Evolutionary conservation across 1,140 invertebrate genomes (phyloP).

Genomic region (Pogonus chalceus): DNA sequence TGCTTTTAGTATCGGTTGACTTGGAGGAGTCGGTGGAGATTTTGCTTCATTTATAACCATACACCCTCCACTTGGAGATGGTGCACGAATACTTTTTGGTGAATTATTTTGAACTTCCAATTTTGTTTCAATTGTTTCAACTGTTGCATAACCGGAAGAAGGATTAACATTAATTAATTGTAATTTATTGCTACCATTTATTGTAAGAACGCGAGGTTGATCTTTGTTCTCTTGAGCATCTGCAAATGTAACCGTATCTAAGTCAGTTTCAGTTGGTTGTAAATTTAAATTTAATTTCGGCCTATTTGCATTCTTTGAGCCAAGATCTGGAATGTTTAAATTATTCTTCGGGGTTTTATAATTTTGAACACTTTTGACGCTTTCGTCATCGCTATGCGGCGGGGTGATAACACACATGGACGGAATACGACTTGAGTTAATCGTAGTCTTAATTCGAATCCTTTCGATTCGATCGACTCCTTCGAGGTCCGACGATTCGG

Average conservation of each 20-base stretch:
- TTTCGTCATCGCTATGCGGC: constrained; percentile 76
- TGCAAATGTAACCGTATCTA: constrained; percentile 10
- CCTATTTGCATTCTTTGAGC: constrained; percentile 16
- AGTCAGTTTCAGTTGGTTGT: constrained; percentile 13
- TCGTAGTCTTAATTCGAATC: constrained; percentile 75
- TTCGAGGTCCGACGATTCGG: constrained; percentile 76
- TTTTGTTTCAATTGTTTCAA: constrained; percentile 29
- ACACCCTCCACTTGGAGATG: constrained; percentile 32
- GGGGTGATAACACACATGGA: constrained; percentile 89
- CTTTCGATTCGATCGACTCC: constrained; percentile 73
- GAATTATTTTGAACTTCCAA: constrained; percentile 16
- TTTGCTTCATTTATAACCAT: constrained; percentile 31
- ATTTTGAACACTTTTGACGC: constrained; percentile 29
- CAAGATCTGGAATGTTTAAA: neutral
- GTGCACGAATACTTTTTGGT: constrained; percentile 21
- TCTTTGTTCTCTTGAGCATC: constrained; percentile 14
- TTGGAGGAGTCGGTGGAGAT: constrained; percentile 19
- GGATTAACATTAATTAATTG: constrained; percentile 43
- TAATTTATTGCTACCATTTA: constrained; percentile 37
- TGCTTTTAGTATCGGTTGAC: constrained; percentile 36
- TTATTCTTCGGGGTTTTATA: neutral
- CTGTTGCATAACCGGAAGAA: constrained; percentile 43
- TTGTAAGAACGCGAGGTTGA: constrained; percentile 16
- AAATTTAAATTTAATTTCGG: constrained; percentile 11
- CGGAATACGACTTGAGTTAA: constrained; percentile 77